Conservation (phyloP, 2,888 invertebrate species). For the Quadroppia sp. region DNA sequence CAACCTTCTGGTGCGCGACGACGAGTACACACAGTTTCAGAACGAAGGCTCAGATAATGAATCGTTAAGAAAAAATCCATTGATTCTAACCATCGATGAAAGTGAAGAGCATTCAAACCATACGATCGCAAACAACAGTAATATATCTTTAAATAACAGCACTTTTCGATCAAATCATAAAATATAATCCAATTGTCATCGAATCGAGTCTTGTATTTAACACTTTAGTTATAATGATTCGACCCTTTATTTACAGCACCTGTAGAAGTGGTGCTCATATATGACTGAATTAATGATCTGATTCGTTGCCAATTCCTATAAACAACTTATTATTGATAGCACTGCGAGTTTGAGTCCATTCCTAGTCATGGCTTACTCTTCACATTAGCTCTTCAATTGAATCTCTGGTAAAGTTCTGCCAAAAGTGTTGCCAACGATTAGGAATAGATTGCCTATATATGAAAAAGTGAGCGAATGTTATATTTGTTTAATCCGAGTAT, state of each 20-base stretch:
- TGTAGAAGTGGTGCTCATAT: no score
- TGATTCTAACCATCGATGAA: not conserved
- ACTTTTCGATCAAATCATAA: not conserved
- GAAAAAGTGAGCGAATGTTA: no score
- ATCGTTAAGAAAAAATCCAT: not conserved
- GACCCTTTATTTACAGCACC: no score
- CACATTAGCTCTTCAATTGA: not conserved
- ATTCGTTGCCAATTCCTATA: no score
- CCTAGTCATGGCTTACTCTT: not conserved
- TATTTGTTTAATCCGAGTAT: no score
- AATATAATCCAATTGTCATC: not conserved
- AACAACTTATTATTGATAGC: no score
- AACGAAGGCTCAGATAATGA: conserved; percentile 32
- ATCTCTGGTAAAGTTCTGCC: conserved; percentile 1
- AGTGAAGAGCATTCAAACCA: not conserved
- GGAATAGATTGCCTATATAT: not conserved
- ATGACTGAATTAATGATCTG: no score
- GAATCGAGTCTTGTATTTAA: not conserved
- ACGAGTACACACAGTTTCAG: conserved; percentile 44
- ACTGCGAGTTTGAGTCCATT: not conserved
- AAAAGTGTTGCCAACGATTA: conserved; percentile 4
- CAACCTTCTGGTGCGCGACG: conserved; percentile 48
- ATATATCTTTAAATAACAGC: conserved; percentile 8
- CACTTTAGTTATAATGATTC: no score
- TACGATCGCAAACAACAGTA: not conserved